phyloP scores from a whole-genome alignment of 2,888 invertebrate species.

The Apotomis betuletana region DNA sequence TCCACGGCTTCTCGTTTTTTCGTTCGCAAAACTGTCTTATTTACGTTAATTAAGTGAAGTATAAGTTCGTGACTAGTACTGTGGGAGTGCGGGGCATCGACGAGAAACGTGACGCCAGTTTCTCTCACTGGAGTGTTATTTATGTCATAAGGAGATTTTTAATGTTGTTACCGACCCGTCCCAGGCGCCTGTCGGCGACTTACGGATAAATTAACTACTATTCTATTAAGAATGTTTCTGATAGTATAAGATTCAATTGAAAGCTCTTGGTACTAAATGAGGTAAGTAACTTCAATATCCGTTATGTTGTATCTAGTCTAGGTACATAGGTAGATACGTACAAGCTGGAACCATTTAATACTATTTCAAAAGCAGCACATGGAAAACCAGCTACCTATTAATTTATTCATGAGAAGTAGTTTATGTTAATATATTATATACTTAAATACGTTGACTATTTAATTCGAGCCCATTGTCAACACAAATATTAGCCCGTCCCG shows the following conservation, averaged over 20 bases:
- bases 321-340: too few relatives aligned
- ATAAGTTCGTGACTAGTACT: conserved; percentile 82
- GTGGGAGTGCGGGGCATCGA: conserved; percentile 63
- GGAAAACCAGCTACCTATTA: too few relatives aligned
- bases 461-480: too few relatives aligned
- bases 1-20: conserved; percentile 68
- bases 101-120: conserved; percentile 64
- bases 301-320: too few relatives aligned
- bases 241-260: neutral
- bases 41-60: conserved; percentile 83
- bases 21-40: conserved; percentile 79
- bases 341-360: too few relatives aligned
- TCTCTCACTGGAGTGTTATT: conserved; percentile 47
- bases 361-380: too few relatives aligned
- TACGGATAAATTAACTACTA: neutral
- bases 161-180: conserved; percentile 24
- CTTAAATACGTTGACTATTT: too few relatives aligned
- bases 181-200: conserved; percentile 6
- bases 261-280: neutral
- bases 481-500: too few relatives aligned
- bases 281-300: too few relatives aligned
- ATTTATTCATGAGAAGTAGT: too few relatives aligned
- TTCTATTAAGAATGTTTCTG: neutral
- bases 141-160: conserved; percentile 53
- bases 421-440: too few relatives aligned